Evolutionary conservation across 2,888 invertebrate species (phyloP).

Genomic region (Euzophera pinguis): DNA sequence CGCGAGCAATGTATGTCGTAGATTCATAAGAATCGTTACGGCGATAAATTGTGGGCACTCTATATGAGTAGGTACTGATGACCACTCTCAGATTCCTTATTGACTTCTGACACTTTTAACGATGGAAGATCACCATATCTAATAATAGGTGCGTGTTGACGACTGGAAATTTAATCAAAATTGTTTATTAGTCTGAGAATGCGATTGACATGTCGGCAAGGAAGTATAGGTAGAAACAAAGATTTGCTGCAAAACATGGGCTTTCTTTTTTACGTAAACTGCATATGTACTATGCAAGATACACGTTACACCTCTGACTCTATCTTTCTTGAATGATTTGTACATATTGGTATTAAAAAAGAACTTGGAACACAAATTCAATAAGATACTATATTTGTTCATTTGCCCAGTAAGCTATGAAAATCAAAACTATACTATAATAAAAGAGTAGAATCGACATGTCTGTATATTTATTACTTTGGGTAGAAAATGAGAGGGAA

Average conservation of each 20-base stretch:
- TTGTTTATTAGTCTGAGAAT: slow-evolving; percentile 37
- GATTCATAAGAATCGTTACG: background rate
- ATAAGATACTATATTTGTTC: no score
- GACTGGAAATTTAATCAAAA: slow-evolving; percentile 36
- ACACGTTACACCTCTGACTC: background rate
- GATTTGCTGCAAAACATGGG: slow-evolving; percentile 31
- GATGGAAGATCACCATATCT: slow-evolving; percentile 9
- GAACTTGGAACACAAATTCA: no score
- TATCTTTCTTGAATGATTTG: no score
- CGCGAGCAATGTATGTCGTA: background rate
- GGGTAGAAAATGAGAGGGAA: no score
- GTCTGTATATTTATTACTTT: no score
- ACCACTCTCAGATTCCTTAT: slow-evolving; percentile 2
- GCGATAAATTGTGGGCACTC: slow-evolving; percentile 2
- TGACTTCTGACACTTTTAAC: slow-evolving; percentile 19
- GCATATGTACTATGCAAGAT: background rate
- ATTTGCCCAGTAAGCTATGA: no score
- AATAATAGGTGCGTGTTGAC: slow-evolving; percentile 18
- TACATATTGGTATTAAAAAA: no score
- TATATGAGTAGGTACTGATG: slow-evolving; percentile 21
- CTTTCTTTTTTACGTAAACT: slow-evolving; percentile 27
- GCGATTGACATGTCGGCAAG: slow-evolving; percentile 22
- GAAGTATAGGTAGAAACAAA: slow-evolving; percentile 18
- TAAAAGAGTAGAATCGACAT: no score
- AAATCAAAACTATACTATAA: no score